Base-by-base conservation (phyloP, 2,888 invertebrate species). In the Diadromus collaris region DNA sequence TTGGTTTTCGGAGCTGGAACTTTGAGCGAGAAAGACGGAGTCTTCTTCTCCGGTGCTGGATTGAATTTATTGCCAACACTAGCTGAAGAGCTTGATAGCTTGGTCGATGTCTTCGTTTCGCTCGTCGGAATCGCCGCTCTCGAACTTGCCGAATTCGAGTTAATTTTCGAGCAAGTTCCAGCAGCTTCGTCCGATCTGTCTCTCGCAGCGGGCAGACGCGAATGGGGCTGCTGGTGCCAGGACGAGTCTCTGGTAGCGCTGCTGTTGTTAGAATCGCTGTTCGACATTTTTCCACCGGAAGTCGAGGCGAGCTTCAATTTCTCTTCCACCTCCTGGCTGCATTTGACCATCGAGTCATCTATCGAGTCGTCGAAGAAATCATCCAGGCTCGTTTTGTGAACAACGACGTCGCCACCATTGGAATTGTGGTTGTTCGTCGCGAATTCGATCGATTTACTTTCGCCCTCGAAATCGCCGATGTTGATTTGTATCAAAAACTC, bases 291-390 rank as follows among this genome's bases (percentile, higher is more conserved):
- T 24, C 46, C 75, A 0, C 56, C 48, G 32, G 44, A 16, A 41
- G 38, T 32, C 9, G 71, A 58, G 10, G 67, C 80, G 13, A 85
- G 78, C 6, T 82, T 83, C 13, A 88, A 74, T 67, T 84, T 88
- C 24, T 84, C 83, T 41, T 88, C 88, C 10, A 88, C 78, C 67
- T 88, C 88, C 41, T 88, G 88, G 67, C 87, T 88, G 58, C 88
- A 88, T 41, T 81, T 85, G 6, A 86, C 83, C 86, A 88, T 87
- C 10, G 82, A 86, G 32, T 87, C 87, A 6, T 88, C 86, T 19
- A 87, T 77, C 0, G 87, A 85, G 71, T 88, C 88, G 68, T 88
- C 88, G 54, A 88, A 87, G 10, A 88, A 73, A 19, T 88, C 88
- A 9, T 86, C 84, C n/a, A 82, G n/a, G 19, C 61, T 68, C 6